Percentiles rank a stretch among this genome's conserved stretches.
phyloP scores from a whole-genome alignment of 2,888 invertebrate species.

The Idaea aversata region DNA sequence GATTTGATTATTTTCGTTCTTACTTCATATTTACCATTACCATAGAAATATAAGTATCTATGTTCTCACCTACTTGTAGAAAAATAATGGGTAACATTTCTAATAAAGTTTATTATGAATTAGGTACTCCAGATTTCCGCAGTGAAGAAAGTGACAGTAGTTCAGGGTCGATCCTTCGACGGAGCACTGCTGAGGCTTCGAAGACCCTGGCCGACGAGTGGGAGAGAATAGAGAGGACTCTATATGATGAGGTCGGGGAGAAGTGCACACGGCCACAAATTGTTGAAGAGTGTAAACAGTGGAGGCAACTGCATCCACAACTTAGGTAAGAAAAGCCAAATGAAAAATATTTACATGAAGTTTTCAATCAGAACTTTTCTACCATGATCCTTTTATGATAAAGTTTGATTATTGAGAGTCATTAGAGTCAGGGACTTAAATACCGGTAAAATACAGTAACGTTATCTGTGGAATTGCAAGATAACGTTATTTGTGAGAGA shows the following conservation, averaged over 20 bases:
- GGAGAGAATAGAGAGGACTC: constrained; percentile 78
- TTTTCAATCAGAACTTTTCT: no score
- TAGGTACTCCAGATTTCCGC: constrained; percentile 70
- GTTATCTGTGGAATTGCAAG: no score
- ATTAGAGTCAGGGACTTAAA: no score
- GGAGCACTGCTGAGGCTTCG: constrained; percentile 75
- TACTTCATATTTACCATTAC: no score
- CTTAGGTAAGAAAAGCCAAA: constrained; percentile 64
- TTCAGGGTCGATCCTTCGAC: constrained; percentile 74
- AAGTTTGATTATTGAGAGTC: not conserved
- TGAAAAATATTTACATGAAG: no score
- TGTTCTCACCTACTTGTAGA: not conserved
- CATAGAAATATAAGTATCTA: no score
- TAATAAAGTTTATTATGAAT: not conserved
- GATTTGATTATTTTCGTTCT: no score
- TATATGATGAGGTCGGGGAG: constrained; percentile 77
- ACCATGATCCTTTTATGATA: not conserved
- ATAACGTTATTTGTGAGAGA: no score
- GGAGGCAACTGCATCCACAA: constrained; percentile 80
- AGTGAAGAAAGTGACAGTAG: constrained; percentile 77
- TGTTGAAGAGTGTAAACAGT: constrained; percentile 80
- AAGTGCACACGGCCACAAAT: constrained; percentile 71
- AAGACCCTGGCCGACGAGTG: constrained; percentile 76
- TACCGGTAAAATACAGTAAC: no score
- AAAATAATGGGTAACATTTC: not conserved